Conservation (phyloP, 2,797 vertebrate genomes). For the Poeciliopsis paucimaculata region DNA sequence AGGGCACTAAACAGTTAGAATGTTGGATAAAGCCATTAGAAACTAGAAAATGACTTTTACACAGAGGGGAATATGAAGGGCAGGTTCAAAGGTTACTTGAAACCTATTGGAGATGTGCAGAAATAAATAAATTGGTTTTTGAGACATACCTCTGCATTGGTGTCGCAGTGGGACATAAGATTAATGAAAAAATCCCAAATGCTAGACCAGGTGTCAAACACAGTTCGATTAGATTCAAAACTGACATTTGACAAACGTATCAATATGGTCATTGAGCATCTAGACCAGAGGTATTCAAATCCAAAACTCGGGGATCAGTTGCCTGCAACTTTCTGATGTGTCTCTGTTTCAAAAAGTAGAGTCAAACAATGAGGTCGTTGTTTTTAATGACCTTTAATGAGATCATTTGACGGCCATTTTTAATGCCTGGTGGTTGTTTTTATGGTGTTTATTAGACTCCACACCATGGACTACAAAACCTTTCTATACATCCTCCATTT, state of each 20-base stretch:
- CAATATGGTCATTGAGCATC: not conserved
- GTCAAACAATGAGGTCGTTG: not conserved
- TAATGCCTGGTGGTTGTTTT: not conserved
- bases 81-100: not conserved
- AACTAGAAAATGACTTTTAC: not conserved
- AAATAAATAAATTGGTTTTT: not conserved
- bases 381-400: no score
- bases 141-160: not conserved
- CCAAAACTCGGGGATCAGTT: no score
- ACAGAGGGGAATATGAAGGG: not conserved
- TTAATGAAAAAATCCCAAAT: no score
- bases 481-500: not conserved
- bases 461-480: not conserved
- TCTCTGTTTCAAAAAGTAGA: not conserved
- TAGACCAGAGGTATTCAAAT: not conserved
- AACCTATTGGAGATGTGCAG: not conserved
- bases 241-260: not conserved
- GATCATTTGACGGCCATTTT: not conserved
- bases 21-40: not conserved
- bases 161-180: not conserved
- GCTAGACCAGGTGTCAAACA: not conserved
- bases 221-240: not conserved
- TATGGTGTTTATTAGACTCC: not conserved
- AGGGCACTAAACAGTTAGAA: not conserved
- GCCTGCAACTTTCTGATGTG: not conserved